Evolutionary conservation across 2,113 vertebrate genomes (phyloP), one percentile per base, ranked within the genome.

Genomic region (Callionymus lyra): DNA sequence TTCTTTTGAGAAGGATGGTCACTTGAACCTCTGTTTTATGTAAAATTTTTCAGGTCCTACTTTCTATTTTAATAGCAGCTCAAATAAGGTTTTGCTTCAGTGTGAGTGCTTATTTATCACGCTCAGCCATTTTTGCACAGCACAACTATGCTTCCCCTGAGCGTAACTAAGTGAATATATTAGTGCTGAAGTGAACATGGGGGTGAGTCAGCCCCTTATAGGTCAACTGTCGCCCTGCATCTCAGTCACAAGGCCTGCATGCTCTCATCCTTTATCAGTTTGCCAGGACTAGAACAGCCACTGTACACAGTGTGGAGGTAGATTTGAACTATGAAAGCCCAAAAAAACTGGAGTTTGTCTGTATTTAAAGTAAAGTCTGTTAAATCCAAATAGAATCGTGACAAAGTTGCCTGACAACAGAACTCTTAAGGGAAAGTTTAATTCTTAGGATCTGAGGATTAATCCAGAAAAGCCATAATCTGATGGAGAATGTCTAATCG

Each of bases 401-500:
- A n/a, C n/a, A n/a, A n/a, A n/a, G n/a, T n/a, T n/a, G 21, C 21
- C 4, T 27, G 8, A 27, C 8, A 27, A 5, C 21, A 27, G 21
- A 27, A 8, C 21, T 27, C 21, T 27, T 5, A 27, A 8, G 21
- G 8, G 21, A 4, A 27, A 8, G 21, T 27, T 27, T 27, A 5
- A 27, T 27, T 27, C 8, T 27, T 27, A 4, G 4, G 21, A 5
- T 4, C 21, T 8, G 4, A 27, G 21, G 21, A 27, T 27, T 17
- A 34, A 47, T 44, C 66, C 54, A 54, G 63, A 53, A 59, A 66
- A 66, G 63, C 74, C 69, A 32, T 85, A 84, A 87, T 86, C 86
- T 85, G 76, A 76, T 68, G 71, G 63, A 82, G 84, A 85, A 87
- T 86, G 86, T 75, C 52, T 81, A 85, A 85, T 84, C 81, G 62